Base-by-base conservation (phyloP, 2,113 vertebrate genomes). In the Phycodurus eques region DNA sequence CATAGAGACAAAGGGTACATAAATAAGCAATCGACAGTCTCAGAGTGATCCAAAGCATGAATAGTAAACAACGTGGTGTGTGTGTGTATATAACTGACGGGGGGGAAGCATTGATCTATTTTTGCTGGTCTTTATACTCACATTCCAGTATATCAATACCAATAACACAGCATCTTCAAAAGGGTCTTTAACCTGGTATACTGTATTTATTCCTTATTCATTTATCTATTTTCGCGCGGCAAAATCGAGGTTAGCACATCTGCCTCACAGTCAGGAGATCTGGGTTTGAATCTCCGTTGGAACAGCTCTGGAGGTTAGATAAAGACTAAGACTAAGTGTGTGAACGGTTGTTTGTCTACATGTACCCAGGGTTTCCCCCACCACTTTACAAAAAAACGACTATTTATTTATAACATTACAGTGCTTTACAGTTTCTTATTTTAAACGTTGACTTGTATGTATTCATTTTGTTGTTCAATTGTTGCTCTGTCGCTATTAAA, bases 1-100 rank as follows among this genome's bases (percentile, higher is more conserved):
- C 59, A 61, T 35, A 19, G 59, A 61, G 59, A 35, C 59, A 61
- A 61, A 61, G 59, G 31, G 17, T 13, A 61, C 33, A 35, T 35
- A 35, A 61, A 61, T 19, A 61, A 61, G 31, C 35, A 61, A 61
- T 61, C 59, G 35, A 59, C 57, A 59, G 49, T 53, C 49, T 19
- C 19, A 19, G 49, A 53, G 0, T 53, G 17, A 56, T 56, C 9
- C 53, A 3, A 8, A 35, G 5, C 31, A 13, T 35, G 59, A 17
- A 61, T 9, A 61, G 31, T 33, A 61, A 61, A 61, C 15, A 53
- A 53, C 13, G 15, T 39, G 59, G 4, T 19, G 59, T 15, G 4
- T 19, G 59, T 15, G 31, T 8, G 35, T 35, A 8, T 35, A 8
- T 15, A 61, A 35, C 33, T 61, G 59, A 61, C 27, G 8, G 27